Percentiles rank a stretch among this genome's conserved stretches.
Evolutionary conservation across 2,888 invertebrate genomes (phyloP).

Genomic region (Alloplasta piceator): DNA sequence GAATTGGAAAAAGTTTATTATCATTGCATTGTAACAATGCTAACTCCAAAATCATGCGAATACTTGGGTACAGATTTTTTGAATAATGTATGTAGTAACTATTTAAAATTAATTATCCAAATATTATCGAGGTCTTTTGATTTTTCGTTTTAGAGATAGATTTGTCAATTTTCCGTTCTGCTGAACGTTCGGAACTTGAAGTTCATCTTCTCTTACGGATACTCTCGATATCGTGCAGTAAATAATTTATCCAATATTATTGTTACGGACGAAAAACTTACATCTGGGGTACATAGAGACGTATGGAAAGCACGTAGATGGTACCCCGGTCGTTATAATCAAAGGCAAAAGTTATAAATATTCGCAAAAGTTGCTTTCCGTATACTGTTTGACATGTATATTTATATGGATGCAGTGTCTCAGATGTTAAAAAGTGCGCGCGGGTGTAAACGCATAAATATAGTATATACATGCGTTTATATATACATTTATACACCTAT

Average conservation of each 20-base stretch:
- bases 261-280: conserved; percentile 5
- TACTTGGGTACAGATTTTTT: no score
- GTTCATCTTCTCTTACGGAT: background rate
- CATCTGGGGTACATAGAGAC: conserved; percentile 23
- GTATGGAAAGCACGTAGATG: conserved; percentile 23
- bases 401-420: background rate
- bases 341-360: conserved; percentile 33
- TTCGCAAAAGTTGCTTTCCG: conserved; percentile 29
- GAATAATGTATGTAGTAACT: no score
- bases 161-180: no score
- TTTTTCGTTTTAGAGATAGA: no score
- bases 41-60: no score
- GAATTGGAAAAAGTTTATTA: no score
- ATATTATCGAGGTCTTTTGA: no score
- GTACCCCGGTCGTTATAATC: conserved; percentile 23
- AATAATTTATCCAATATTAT: conserved; percentile 5
- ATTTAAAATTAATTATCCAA: no score
- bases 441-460: conserved; percentile 51
- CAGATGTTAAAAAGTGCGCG: conserved; percentile 28
- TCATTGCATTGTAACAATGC: no score
- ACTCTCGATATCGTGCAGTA: background rate
- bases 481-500: conserved; percentile 5
- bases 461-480: background rate
- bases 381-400: conserved; percentile 21
- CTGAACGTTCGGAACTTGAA: no score